A percentile compares a stretch with the other conserved stretches of the same genome.
Evolutionary conservation across 2,113 vertebrate species (phyloP).

Genomic region (Plotosus lineatus): DNA sequence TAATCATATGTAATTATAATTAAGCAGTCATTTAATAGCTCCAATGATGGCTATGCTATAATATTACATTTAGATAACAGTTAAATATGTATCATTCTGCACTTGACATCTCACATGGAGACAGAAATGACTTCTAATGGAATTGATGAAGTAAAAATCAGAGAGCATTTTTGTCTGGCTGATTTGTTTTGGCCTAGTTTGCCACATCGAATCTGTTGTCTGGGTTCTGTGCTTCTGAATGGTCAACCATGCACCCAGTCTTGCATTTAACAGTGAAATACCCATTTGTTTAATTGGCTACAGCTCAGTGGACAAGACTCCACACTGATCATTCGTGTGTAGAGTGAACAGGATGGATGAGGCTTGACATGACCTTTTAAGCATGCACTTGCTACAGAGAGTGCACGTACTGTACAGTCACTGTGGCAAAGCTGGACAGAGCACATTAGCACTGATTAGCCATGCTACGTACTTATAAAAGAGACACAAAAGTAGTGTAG

Average conservation of each 20-base stretch:
- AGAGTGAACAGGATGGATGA: constrained; percentile 52
- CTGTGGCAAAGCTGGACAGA: constrained; percentile 15
- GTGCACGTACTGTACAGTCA: constrained; percentile 38
- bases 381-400: constrained; percentile 48
- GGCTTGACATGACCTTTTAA: constrained; percentile 63
- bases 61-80: background rate
- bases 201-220: constrained; percentile 39
- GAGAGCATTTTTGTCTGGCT: constrained; percentile 39
- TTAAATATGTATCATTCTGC: background rate
- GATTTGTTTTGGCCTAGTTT: constrained; percentile 42
- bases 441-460: constrained; percentile 29
- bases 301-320: constrained; percentile 41
- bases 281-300: constrained; percentile 52
- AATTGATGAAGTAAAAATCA: constrained; percentile 42
- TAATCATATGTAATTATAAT: constrained; percentile 2
- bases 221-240: constrained; percentile 25
- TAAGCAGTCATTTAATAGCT: background rate
- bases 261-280: constrained; percentile 29
- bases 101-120: constrained; percentile 25
- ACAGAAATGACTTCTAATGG: constrained; percentile 33
- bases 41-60: background rate
- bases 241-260: background rate
- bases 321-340: constrained; percentile 33
- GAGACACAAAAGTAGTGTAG: background rate
- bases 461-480: constrained; percentile 43